phyloP scores from a whole-genome alignment of 2,888 invertebrate species.

The Drepana falcataria region DNA sequence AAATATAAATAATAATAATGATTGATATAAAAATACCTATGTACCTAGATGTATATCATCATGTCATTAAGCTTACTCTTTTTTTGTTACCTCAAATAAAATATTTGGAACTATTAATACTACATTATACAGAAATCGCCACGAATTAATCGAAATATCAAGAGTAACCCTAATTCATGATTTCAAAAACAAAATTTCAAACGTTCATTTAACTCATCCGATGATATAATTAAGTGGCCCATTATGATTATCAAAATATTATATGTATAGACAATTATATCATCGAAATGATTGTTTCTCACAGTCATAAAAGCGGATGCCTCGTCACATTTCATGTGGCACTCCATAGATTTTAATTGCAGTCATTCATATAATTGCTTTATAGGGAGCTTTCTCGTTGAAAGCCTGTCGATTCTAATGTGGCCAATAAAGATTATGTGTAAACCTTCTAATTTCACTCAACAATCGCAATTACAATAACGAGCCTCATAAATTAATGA shows the following conservation, averaged over 20 bases:
- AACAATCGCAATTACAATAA: slow-evolving; percentile 36
- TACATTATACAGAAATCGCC: no score
- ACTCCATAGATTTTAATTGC: slow-evolving; percentile 70
- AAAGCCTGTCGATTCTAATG: slow-evolving; percentile 63
- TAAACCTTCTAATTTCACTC: slow-evolving; percentile 42
- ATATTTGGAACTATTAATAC: no score
- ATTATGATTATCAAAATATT: slow-evolving; percentile 43
- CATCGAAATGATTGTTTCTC: slow-evolving; percentile 70
- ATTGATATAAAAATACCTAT: no score
- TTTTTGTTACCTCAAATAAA: no score
- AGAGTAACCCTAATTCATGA: no score
- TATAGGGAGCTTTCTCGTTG: slow-evolving; percentile 62
- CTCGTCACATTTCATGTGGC: slow-evolving; percentile 58
- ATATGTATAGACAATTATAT: slow-evolving; percentile 57
- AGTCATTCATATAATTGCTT: slow-evolving; percentile 69
- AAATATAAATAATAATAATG: no score
- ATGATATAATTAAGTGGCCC: slow-evolving; percentile 31
- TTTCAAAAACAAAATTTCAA: no score
- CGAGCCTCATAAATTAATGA: slow-evolving; percentile 42
- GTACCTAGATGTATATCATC: no score
- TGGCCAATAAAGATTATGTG: slow-evolving; percentile 59
- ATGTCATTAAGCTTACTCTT: no score
- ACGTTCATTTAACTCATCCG: not conserved
- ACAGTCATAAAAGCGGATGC: slow-evolving; percentile 63
- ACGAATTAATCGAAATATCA: no score